A percentile compares a stretch with the other conserved stretches of the same genome.
These are phyloP conservation scores for Yoshiicerus persimilis DNA, from an alignment of 1,140 invertebrate species.

Conservation along the genomic window DNA sequence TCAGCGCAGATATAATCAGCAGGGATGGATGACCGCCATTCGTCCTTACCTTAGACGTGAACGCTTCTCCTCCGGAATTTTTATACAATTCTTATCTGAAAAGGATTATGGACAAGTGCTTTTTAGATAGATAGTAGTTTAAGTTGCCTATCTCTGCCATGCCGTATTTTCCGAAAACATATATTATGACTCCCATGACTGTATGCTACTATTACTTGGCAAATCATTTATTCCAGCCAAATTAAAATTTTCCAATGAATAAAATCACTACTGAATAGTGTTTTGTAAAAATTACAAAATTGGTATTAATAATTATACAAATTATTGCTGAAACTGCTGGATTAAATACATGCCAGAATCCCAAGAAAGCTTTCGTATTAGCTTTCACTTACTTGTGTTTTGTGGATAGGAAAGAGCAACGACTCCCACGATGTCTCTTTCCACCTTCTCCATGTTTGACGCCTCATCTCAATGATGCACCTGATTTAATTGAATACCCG, in stretches of 20 bases:
- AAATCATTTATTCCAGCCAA: neutral
- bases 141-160: neutral
- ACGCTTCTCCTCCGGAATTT: neutral
- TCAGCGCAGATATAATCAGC: neutral
- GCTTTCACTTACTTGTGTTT: constrained; percentile 22
- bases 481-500: constrained; percentile 27
- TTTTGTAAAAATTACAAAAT: too few relatives aligned
- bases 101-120: constrained; percentile 29
- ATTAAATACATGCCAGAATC: neutral
- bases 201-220: neutral
- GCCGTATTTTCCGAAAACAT: neutral
- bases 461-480: constrained; percentile 22
- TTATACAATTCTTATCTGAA: constrained; percentile 25
- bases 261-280: too few relatives aligned
- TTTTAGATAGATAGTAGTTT: constrained; percentile 18
- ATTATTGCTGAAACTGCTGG: neutral
- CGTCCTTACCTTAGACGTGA: neutral
- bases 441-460: neutral
- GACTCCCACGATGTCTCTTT: neutral
- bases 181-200: neutral
- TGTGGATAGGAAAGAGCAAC: constrained; percentile 11
- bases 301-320: neutral
- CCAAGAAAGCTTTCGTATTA: neutral
- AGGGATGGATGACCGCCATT: neutral
- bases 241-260: too few relatives aligned